These are phyloP conservation scores for Leucophenga maculata DNA, from an alignment of 2,888 invertebrate species.

Conservation along the genomic window DNA sequence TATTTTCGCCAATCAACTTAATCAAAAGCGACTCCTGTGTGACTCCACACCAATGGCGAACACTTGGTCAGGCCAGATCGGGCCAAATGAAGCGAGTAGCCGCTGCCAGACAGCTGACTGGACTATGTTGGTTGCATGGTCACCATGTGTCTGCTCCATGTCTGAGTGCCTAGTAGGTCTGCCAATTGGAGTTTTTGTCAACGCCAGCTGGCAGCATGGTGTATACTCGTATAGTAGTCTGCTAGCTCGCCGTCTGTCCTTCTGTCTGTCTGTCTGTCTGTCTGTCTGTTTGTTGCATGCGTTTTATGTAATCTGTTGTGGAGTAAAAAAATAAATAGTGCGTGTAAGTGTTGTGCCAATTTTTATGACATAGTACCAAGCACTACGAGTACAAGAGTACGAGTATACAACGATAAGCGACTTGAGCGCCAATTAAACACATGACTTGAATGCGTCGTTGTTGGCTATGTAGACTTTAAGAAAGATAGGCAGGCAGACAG, in stretches of 20 bases:
- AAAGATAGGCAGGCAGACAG: constrained; percentile 25
- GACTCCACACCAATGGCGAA: constrained; percentile 6
- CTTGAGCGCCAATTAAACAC: background rate
- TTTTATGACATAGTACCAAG: constrained; percentile 36
- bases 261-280: too few relatives aligned
- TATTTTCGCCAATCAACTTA: constrained; percentile 18
- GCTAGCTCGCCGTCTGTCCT: too few relatives aligned
- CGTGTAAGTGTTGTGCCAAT: constrained; percentile 44
- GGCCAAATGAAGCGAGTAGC: background rate
- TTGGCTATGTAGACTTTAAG: background rate
- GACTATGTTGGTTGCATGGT: too few relatives aligned
- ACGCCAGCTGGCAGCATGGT: too few relatives aligned
- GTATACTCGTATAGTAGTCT: too few relatives aligned
- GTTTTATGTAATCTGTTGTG: constrained; percentile 17
- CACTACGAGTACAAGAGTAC: constrained; percentile 27
- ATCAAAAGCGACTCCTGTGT: constrained; percentile 17
- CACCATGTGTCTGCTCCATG: too few relatives aligned
- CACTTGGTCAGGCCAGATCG: constrained; percentile 12
- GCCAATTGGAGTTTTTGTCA: too few relatives aligned
- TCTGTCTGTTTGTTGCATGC: constrained; percentile 17
- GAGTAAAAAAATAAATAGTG: constrained; percentile 31
- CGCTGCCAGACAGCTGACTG: too few relatives aligned
- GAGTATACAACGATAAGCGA: constrained; percentile 15
- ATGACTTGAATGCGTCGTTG: too few relatives aligned
- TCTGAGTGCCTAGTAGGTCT: too few relatives aligned